Conservation (phyloP, 53 echinoderm and acorn worm genomes). For the Actinopyga echinites region DNA sequence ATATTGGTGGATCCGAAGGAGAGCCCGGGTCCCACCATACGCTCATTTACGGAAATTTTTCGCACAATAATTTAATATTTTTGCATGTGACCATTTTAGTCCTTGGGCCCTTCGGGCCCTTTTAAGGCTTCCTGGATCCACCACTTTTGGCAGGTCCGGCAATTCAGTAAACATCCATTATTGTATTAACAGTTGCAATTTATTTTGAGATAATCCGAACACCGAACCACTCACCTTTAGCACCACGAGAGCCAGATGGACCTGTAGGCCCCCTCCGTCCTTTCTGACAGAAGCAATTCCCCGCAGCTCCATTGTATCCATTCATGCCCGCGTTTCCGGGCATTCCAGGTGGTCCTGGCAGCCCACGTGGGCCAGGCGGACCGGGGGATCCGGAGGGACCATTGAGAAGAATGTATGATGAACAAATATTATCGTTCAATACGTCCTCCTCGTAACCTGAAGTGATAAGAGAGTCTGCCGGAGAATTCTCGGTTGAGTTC, state of each 20-base stretch:
- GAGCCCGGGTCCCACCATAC: too few relatives aligned
- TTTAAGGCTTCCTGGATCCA: too few relatives aligned
- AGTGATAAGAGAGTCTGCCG: background rate
- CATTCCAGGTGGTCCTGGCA: conserved; percentile 65
- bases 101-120: too few relatives aligned
- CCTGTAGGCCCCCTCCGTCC: conserved; percentile 70
- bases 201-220: too few relatives aligned
- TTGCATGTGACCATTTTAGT: too few relatives aligned
- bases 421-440: background rate
- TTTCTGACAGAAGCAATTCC: conserved; percentile 46
- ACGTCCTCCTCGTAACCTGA: too few relatives aligned
- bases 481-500: background rate
- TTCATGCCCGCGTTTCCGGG: conserved; percentile 82
- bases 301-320: conserved; percentile 68
- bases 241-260: conserved; percentile 4
- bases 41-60: too few relatives aligned
- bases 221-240: conserved; percentile 40
- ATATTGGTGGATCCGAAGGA: too few relatives aligned
- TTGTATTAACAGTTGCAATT: too few relatives aligned
- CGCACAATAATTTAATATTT: too few relatives aligned
- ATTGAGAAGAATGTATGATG: background rate
- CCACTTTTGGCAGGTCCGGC: too few relatives aligned
- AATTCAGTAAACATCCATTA: too few relatives aligned
- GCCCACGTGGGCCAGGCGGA: conserved; percentile 57
- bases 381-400: conserved; percentile 60